Percentiles rank a stretch among this genome's conserved stretches.
Evolutionary conservation across 2,888 invertebrate genomes (phyloP).

Genomic region (Dolichomitus sp.): DNA sequence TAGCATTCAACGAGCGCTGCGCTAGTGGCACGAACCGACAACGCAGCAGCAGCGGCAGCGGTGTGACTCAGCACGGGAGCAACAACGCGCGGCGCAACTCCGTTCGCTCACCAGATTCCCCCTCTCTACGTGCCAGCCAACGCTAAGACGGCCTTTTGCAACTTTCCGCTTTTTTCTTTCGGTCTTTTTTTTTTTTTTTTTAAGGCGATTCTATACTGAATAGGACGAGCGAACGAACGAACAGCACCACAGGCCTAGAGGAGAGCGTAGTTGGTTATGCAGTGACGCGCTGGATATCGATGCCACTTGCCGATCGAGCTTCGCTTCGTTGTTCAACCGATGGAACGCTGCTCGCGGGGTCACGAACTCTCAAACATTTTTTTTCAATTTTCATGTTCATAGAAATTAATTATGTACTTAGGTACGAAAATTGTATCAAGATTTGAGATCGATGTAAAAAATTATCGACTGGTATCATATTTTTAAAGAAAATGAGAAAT

Average conservation of each 20-base stretch:
- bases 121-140: constrained; percentile 61
- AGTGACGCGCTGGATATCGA: constrained; percentile 69
- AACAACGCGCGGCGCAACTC: constrained; percentile 62
- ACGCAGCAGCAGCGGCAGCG: constrained; percentile 81
- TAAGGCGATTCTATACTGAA: constrained; percentile 80
- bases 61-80: constrained; percentile 73
- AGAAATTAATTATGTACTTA: neutral
- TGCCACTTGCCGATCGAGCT: constrained; percentile 72
- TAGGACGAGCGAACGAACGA: constrained; percentile 57
- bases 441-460: neutral
- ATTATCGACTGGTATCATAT: neutral
- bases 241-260: constrained; percentile 36
- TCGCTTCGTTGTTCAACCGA: constrained; percentile 23
- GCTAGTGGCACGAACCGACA: constrained; percentile 73
- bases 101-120: constrained; percentile 5
- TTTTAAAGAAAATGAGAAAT: neutral
- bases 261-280: constrained; percentile 70
- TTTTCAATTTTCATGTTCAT: neutral
- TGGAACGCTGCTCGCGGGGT: constrained; percentile 30
- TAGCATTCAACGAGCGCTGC: neutral
- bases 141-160: constrained; percentile 78
- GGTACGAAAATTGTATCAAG: neutral
- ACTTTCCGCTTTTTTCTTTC: constrained; percentile 74
- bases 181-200: constrained; percentile 44
- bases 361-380: constrained; percentile 16